Evolutionary conservation across 2,113 vertebrate genomes (phyloP), one percentile per base, ranked within the genome.

Genomic region (Astatoreochromis straeleni): DNA sequence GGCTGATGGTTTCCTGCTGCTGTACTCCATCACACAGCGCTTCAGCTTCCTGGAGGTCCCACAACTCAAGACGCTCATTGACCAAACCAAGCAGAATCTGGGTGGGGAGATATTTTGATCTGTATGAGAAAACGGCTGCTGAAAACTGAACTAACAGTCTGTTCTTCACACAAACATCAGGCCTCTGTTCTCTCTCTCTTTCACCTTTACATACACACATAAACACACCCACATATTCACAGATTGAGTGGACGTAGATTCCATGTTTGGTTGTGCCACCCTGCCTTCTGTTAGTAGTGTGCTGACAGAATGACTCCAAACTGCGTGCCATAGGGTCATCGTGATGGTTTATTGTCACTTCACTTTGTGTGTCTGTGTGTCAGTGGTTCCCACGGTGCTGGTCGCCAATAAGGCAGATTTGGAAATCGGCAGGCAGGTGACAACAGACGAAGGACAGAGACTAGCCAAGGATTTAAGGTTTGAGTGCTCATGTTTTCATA

Each of bases 1-100:
- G 96, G 96, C 95, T 2, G 95, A 97, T 7, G 96, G 96, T 5
- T 96, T 97, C 83, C 94, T 97, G 45, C 93, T 97, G 55, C 92
- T 97, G 49, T 97, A 97, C 93, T 96, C 96, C 33, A 91, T 97
- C 89, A 97, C 94, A 1, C 95, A 97, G 1, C 94, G 94, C 57
- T 82, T 86, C 88, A 96, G 94, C 89, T 97, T 97, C 85, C 90
- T 94, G 86, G 94, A 95, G 26, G 90, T 96, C 53, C 88, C 95
- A 3, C 88, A n/a, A 6, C 92, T 96, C 88, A 97, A 97, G 88
- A 95, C 88, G 7, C 94, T 96, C 79, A 94, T 96, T 19, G 96
- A 97, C 81, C 95, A 96, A 79, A 91, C 93, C 89, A 96, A 96
- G 79, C 93, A 95, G 81, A 95, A 91, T 17, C 94, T 96, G 16